Conservation (phyloP, 2,113 vertebrate species). For the Myiozetetes cayanensis region DNA sequence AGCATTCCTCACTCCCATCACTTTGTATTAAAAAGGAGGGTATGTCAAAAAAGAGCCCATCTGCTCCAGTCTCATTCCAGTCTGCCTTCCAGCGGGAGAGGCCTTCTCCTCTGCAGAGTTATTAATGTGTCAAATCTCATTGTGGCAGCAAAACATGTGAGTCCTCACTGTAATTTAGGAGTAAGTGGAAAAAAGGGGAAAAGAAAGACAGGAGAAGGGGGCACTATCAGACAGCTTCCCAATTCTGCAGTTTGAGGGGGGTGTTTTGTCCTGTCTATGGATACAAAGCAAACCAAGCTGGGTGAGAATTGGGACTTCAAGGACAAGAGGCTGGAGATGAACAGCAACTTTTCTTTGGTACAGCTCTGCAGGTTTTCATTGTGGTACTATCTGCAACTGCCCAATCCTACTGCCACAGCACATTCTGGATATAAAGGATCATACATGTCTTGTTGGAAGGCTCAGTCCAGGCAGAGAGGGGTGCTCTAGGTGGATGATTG, state of each 20-base stretch:
- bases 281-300: neutral
- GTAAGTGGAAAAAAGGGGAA: neutral
- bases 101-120: neutral
- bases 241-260: neutral
- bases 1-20: constrained; percentile 11
- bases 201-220: neutral
- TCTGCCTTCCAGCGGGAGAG: neutral
- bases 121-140: neutral
- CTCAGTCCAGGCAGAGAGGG: neutral
- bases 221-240: neutral
- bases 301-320: neutral
- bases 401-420: neutral
- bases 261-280: neutral
- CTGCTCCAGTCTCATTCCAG: neutral
- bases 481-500: neutral
- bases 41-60: neutral
- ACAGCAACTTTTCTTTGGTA: neutral
- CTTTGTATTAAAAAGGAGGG: neutral
- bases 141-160: neutral
- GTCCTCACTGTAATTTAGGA: neutral
- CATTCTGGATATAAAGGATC: neutral
- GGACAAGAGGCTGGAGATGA: neutral
- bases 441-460: neutral
- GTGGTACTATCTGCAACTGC: neutral
- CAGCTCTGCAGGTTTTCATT: neutral